Conservation (phyloP, 1,140 invertebrate genomes). For the Lasioglossum baleicum region DNA sequence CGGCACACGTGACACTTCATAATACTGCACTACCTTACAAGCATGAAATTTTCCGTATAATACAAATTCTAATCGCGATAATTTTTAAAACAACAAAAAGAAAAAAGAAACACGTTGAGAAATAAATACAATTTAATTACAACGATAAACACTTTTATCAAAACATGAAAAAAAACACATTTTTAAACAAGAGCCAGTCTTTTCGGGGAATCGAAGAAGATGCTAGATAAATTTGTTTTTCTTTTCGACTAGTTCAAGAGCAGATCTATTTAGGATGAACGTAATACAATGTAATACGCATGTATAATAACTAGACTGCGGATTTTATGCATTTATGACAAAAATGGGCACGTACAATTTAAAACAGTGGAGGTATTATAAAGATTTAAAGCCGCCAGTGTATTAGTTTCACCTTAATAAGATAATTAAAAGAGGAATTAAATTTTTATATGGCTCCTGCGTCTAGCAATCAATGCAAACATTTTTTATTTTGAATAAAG, state of each 20-base stretch:
- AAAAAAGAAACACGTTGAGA: neutral
- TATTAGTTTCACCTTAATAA: too few relatives aligned
- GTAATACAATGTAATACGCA: neutral
- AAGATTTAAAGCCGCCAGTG: too few relatives aligned
- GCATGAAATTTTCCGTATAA: conserved; percentile 14
- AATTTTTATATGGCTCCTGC: too few relatives aligned
- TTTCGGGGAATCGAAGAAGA: conserved; percentile 24
- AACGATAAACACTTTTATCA: conserved; percentile 26
- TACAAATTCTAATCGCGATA: conserved; percentile 28
- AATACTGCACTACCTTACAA: conserved; percentile 36
- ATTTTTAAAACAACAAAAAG: conserved; percentile 28
- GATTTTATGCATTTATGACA: too few relatives aligned
- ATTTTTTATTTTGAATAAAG: too few relatives aligned
- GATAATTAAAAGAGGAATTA: too few relatives aligned
- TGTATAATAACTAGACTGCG: conserved; percentile 12
- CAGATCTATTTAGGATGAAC: conserved; percentile 41
- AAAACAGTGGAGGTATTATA: too few relatives aligned
- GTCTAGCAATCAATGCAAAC: too few relatives aligned
- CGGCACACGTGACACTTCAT: conserved; percentile 8
- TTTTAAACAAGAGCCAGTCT: conserved; percentile 38
- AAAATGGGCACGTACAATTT: too few relatives aligned
- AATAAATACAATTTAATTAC: conserved; percentile 37
- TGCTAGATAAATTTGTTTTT: conserved; percentile 19
- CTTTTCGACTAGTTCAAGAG: conserved; percentile 40
- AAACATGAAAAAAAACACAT: conserved; percentile 10